These are phyloP conservation scores for Setipinna tenuifilis DNA, from an alignment of 2,797 vertebrate genomes.

Conservation along the genomic window DNA sequence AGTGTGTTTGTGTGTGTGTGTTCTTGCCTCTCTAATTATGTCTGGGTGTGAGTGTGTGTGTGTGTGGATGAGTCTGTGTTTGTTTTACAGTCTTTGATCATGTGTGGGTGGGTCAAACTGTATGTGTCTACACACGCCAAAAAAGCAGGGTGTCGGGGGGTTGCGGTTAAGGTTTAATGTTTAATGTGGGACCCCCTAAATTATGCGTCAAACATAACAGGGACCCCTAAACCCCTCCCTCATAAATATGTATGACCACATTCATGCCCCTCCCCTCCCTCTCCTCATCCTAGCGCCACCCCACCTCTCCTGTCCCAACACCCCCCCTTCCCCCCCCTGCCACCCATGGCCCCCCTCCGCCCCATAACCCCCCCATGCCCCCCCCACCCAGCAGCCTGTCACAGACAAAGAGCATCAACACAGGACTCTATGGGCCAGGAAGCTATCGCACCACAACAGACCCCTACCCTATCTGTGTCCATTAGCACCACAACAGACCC, in stretches of 20 bases:
- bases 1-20: background rate
- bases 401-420: conserved; percentile 41
- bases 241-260: conserved; percentile 51
- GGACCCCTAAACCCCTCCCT: conserved; percentile 33
- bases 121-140: background rate
- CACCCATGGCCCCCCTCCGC: conserved; percentile 3
- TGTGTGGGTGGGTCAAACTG: no score
- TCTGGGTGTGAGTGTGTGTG: no score
- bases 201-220: conserved; percentile 20
- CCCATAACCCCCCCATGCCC: no score
- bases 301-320: conserved; percentile 7
- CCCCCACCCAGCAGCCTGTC: background rate
- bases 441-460: conserved; percentile 31
- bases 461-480: background rate
- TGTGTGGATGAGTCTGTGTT: background rate
- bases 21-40: no score
- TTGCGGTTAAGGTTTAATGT: background rate
- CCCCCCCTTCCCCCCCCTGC: background rate
- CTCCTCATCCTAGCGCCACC: background rate
- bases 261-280: conserved; percentile 20
- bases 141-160: background rate
- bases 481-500: conserved; percentile 27
- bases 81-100: no score
- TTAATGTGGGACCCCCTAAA: background rate
- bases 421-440: background rate